A percentile compares a stretch with the other conserved stretches of the same genome.
phyloP scores from a whole-genome alignment of 1,140 invertebrate species.

The Microplitis mediator region DNA sequence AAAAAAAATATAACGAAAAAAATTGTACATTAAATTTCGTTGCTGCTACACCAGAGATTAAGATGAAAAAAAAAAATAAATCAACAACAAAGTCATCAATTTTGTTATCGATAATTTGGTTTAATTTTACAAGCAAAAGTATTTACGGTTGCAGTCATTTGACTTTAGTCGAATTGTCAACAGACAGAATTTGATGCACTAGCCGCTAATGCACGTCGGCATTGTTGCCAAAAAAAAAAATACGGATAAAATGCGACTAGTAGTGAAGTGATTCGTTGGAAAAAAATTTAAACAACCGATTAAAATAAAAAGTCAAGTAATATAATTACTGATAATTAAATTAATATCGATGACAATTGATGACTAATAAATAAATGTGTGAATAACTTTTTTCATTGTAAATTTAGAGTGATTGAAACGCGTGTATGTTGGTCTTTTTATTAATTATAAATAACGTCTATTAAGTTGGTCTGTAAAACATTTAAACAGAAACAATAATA shows the following conservation, averaged over 20 bases:
- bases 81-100: background rate
- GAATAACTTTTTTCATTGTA: background rate
- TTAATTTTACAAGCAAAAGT: too few species aligned
- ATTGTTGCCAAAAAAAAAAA: background rate
- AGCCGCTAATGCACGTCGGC: background rate
- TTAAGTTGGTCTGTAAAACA: background rate
- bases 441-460: background rate
- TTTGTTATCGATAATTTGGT: background rate
- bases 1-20: too few species aligned
- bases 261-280: too few species aligned
- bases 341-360: too few species aligned
- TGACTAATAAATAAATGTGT: background rate
- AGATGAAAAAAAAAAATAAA: too few species aligned
- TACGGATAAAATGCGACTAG: too few species aligned
- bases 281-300: too few species aligned
- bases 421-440: conserved; percentile 2
- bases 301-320: too few species aligned
- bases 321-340: too few species aligned
- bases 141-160: background rate
- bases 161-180: background rate
- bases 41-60: too few species aligned
- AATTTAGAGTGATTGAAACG: background rate
- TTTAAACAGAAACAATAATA: background rate
- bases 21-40: too few species aligned
- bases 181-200: background rate